A percentile compares a stretch with the other conserved stretches of the same genome.
Evolutionary conservation across 2,888 invertebrate species (phyloP).

Genomic region (Lampropteryx suffumata): DNA sequence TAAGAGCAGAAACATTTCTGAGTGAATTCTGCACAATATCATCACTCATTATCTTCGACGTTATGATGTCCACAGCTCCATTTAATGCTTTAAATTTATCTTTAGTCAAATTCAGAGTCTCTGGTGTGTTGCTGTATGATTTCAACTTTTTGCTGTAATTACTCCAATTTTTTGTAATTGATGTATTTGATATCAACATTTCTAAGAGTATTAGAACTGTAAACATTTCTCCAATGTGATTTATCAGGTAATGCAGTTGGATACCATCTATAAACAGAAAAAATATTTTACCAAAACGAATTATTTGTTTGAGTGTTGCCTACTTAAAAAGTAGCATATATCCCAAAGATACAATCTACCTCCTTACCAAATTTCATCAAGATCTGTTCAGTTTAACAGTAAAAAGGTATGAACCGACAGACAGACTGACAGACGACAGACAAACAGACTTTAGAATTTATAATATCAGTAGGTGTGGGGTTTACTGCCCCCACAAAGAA

Average conservation of each 20-base stretch:
- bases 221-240: slow-evolving; percentile 85
- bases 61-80: slow-evolving; percentile 87
- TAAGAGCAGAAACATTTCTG: slow-evolving; percentile 66
- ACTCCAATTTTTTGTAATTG: slow-evolving; percentile 85
- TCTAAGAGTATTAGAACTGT: slow-evolving; percentile 87
- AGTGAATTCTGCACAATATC: slow-evolving; percentile 86
- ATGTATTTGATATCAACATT: slow-evolving; percentile 68
- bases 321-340: too few species aligned
- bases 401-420: too few species aligned
- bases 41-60: slow-evolving; percentile 86
- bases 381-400: too few species aligned
- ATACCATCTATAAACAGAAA: slow-evolving; percentile 67
- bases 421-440: too few species aligned
- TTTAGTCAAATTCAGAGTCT: slow-evolving; percentile 82
- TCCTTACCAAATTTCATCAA: too few species aligned
- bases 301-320: too few species aligned
- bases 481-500: too few species aligned
- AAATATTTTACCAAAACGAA: too few species aligned
- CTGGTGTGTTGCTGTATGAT: slow-evolving; percentile 85
- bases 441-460: too few species aligned
- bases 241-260: slow-evolving; percentile 73
- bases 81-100: slow-evolving; percentile 86
- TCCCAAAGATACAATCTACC: too few species aligned
- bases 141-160: slow-evolving; percentile 89
- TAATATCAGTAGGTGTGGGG: too few species aligned